Evolutionary conservation across 2,888 invertebrate genomes (phyloP), one percentile per base, ranked within the genome.

Genomic region (Tetanocera ferruginea): DNA sequence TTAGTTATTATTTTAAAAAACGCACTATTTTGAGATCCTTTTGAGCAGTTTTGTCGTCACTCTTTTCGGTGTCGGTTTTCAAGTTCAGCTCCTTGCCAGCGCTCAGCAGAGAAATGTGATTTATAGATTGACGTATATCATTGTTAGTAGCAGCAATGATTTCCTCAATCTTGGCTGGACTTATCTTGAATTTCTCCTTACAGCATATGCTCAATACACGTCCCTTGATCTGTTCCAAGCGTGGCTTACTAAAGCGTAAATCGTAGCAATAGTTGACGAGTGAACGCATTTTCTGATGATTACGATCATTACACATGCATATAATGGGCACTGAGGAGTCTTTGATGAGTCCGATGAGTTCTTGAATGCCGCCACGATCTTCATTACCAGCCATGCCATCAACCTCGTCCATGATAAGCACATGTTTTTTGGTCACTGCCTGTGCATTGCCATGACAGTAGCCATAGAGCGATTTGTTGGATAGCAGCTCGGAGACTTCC

Each of bases 321-420:
- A 98, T 94, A 75, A 98, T 94, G 0, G 98, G 98, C 77, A 98
- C 93, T 23, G 94, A 94, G 0, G 97, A 92, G 0, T 92, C 91
- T 90, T 98, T 99, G 80, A 99, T 98, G 25, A 99, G 91, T 11
- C 91, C 91, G 78, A 99, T 98, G 64, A 99, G 90, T 90, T 99
- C 99, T 90, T 97, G 96, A 72, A 99, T 93, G 60, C 99, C 99
- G 28, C 99, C 99, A 83, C 99, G 93, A 89, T 99, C 99, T 90
- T 99, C 98, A 88, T 99, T 99, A 3, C 99, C 99, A 0, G 98
- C 97, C 98, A 99, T 99, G 9, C 99, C 99, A 87, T 99, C 99
- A 0, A 99, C 99, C 92, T 99, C 99, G 87, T 99, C 99, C 99
- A 99, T 99, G n/a, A 99, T 92, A 8, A 99, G 90, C 17, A 97